Evolutionary conservation across 1,140 invertebrate species (phyloP), one percentile per base, ranked within the genome.

Genomic region (Pogonus chalceus): DNA sequence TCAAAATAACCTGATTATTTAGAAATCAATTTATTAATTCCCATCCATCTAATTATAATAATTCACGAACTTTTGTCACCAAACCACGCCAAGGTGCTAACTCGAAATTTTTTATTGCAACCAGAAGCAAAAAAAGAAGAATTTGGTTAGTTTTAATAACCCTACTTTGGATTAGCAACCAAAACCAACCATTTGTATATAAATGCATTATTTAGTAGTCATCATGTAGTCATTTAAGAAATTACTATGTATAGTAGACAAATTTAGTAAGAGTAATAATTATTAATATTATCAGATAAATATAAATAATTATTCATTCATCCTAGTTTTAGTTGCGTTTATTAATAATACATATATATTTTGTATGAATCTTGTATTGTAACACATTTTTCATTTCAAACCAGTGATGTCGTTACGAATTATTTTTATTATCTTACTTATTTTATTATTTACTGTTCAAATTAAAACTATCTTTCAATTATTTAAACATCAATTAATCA

Each of bases 151-250:
- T 43, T 43, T 43, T 43, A 43, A 43, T 43, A 43, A 43, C 37
- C 37, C 37, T 16, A 43, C 37, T 43, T 43, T 43, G 37, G 37
- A 12, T 43, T 43, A 18, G 9, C 37, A 43, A 43, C 4, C 37
- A 18, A 61, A 65, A 60, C 59, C 61, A 58, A 64, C 68, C 65
- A 69, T 69, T 65, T 70, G 68, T 70, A 70, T 60, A 69, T 69
- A 69, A 65, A 66, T 52, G 58, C 65, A 67, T 68, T 65, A 62
- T 62, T 35, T 62, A 62, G 63, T 66, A 66, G 67, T 69, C 66
- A 68, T 65, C 64, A 65, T 61, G 63, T 68, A 68, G 66, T 66
- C 37, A 18, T 43, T 7, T 43, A 43, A 43, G 37, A 12, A 43
- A 43, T 10, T 14, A 31, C 4, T 7, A 43, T 12, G 9, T 43